Evolutionary conservation across 2,888 invertebrate genomes (phyloP), one percentile per base, ranked within the genome.

Genomic region (Orthonevra nobilis): DNA sequence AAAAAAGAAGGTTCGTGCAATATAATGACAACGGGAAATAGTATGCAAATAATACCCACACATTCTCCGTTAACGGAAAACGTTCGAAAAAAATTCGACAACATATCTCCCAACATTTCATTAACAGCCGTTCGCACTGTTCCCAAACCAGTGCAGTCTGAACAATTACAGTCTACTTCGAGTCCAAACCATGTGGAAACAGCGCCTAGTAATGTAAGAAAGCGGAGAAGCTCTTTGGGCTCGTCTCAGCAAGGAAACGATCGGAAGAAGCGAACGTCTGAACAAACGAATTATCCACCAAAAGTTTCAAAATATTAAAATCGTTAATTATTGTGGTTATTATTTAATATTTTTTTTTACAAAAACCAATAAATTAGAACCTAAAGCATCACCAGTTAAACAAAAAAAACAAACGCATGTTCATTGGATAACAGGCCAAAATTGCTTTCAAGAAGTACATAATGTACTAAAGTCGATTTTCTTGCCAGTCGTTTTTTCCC

Each of bases 31-130:
- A 54, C 61, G 3, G 83, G 81, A 28, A 82, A 79, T 2, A 85
- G 85, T 75, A 86, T 86, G 86, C 86, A 86, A 83, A 86, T 85
- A 50, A 86, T 86, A 75, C 86, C 86, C 15, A 85, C 86, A 40
- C 84, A 84, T 17, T 85, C 86, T 6, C 85, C 85, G 9, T 83
- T 84, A 9, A 83, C 86, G n/a, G 83, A 83, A 17, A 85, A 84
- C 54, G 84, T 85, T 60, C 83, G 85, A 19, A 86, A 86, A 48
- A 85, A 86, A 70, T 82, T 85, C 2, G 84, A 82, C 66, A 86
- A 85, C 46, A 84, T 86, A 60, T 84, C 85, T 5, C 86, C 86
- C 0, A 86, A 86, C 40, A 86, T 86, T 63, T 86, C 86, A 0
- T 36, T 86, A 30, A 86, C 86, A 6, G 86, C 86, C 0, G 82